Conservation (phyloP, 2,113 vertebrate genomes). For the Megaptera novaeangliae region DNA sequence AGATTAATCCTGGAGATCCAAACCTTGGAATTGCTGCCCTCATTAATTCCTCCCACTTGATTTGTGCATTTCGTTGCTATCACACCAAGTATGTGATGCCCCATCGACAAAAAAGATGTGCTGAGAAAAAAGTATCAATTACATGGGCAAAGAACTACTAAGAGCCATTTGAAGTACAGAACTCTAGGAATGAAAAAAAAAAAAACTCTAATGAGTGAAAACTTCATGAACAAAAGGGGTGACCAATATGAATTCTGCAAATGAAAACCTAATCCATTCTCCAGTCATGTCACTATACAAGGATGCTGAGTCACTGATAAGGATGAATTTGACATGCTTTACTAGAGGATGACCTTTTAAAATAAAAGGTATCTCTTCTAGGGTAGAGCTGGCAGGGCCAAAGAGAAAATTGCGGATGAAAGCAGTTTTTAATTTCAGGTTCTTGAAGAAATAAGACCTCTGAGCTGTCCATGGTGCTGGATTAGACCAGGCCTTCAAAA, state of each 20-base stretch:
- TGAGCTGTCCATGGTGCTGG: slow-evolving; percentile 44
- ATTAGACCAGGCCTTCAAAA: not conserved
- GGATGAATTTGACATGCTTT: not conserved
- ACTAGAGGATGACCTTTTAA: not conserved
- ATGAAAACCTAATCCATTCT: not conserved
- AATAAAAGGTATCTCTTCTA: not conserved
- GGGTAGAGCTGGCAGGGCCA: not conserved
- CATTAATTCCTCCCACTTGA: not conserved
- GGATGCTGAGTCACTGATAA: not conserved
- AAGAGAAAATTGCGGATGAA: not conserved
- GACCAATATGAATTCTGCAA: not conserved
- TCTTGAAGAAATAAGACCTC: not conserved
- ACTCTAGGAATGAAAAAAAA: not conserved
- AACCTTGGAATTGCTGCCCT: not conserved
- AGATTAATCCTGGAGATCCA: not conserved
- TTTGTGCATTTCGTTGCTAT: not conserved
- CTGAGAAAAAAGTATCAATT: not conserved
- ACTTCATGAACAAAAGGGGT: not conserved
- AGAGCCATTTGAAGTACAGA: not conserved
- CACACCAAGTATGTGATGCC: not conserved
- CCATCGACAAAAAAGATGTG: not conserved
- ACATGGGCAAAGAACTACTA: not conserved
- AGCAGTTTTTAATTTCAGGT: not conserved
- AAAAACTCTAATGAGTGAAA: not conserved
- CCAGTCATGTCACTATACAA: not conserved